Evolutionary conservation across 2,888 invertebrate genomes (phyloP), one percentile per base, ranked within the genome.

Genomic region (Sarcophaga variegata): DNA sequence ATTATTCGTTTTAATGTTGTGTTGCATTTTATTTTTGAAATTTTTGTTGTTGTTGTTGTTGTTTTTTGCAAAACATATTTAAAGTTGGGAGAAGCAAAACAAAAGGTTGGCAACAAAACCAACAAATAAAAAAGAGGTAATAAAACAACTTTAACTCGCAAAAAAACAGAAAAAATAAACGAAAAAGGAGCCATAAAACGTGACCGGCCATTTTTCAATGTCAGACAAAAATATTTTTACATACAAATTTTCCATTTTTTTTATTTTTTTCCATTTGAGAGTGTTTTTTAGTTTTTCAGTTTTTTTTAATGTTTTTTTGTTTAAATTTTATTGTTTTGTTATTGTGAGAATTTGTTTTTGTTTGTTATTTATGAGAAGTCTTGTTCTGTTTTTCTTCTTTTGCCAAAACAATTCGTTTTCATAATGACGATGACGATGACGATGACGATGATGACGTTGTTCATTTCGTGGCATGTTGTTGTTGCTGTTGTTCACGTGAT

Each of bases 131-230:
- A 37, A 37, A 37, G 37, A 37, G 54, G 14, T 14, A 54, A 54
- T 54, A 54, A 54, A 54, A 17, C 54, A 54, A 54, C 54, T 54
- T 54, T 54, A 54, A 54, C 54, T 54, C 0, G 10, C 17, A 54
- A 69, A 81, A 76, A 83, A 81, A 63, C 20, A 20, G 70, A 86
- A 27, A n/a, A 20, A 59, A 69, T 20, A 87, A 60, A 37, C 1
- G 64, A 82, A 86, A 83, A 88, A 88, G 85, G 71, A 84, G 89
- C 90, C 90, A 91, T 90, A 92, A 93, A 93, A 93, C 93, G 93
- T 93, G 93, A 93, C 93, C 92, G 91, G 91, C 92, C 92, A 93
- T 93, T 93, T 93, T 93, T 93, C 93, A 93, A 93, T 93, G 93
- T 93, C 93, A 93, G 93, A 92, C 92, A 90, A 90, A 93, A 92